Conservation (phyloP, 2,797 vertebrate genomes). For the Lagorchestes hirsutus region DNA sequence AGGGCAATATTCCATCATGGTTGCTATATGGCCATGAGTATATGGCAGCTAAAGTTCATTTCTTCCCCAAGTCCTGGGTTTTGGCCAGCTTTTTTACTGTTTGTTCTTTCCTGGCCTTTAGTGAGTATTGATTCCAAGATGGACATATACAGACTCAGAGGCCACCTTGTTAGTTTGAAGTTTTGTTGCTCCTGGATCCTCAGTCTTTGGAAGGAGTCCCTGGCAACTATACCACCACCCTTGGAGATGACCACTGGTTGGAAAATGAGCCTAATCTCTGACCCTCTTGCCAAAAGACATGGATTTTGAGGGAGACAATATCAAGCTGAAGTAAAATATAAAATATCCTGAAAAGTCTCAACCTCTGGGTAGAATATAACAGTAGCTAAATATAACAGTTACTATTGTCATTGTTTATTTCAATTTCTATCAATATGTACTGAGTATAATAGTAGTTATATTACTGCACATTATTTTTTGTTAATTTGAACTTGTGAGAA, state of each 20-base stretch:
- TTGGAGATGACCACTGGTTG: background rate
- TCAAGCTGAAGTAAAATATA: background rate
- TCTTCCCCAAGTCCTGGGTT: background rate
- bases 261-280: background rate
- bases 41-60: too few species aligned
- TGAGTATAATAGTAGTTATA: too few species aligned
- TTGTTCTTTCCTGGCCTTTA: background rate
- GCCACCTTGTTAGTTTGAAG: too few species aligned
- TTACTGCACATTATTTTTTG: background rate
- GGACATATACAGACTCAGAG: background rate
- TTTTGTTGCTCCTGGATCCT: background rate
- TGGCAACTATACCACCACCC: background rate
- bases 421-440: too few species aligned
- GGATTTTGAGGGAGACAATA: background rate
- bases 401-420: too few species aligned
- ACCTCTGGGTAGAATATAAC: background rate
- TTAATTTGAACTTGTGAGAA: background rate
- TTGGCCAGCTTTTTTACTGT: background rate
- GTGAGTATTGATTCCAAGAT: background rate
- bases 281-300: background rate
- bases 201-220: background rate
- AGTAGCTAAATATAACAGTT: background rate
- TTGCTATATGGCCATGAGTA: background rate
- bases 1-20: background rate
- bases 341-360: background rate